Base-by-base conservation (phyloP, 2,888 invertebrate genomes). In the Allygus modestus region DNA sequence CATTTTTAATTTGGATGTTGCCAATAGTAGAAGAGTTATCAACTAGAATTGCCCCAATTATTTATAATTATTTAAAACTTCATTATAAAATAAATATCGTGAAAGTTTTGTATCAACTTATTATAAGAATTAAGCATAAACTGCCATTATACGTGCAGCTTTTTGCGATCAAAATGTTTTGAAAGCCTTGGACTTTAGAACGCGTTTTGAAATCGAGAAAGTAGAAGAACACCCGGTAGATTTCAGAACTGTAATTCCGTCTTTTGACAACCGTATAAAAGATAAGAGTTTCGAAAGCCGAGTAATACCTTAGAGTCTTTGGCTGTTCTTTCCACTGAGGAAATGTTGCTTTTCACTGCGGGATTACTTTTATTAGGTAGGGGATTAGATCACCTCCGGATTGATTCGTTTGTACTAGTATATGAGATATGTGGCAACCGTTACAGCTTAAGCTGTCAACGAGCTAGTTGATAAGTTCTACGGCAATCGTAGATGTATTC, bases 201-300 rank as follows among this genome's bases (percentile, higher is more conserved):
- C 20, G 54, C 20, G 65, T 28, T 28, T 65, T 31, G 28, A 65
- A 31, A 65, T 7, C 31, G 65, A 9, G 65, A 17, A 65, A 65
- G 65, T 65, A 20, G 28, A 31, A 31, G 65, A 4, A 28, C 0
- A 7, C 65, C 9, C 65, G 1, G 15, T 0, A 65, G 65, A 65
- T 65, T 65, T 65, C 28, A 65, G 28, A 65, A 65, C 28, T 65
- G 65, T 65, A 65, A 65, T 65, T 65, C 65, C 65, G 65, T 65
- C 65, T 65, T 65, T 65, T 65, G 65, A 65, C 65, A 65, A 65
- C 65, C 65, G 31, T 65, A 65, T 65, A 65, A 65, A 65, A 65
- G 65, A 17, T 12, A 65, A 65, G 65, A 65, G 65, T 65, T 65
- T 65, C 65, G 26, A 65, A 17, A 65, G 65, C 65, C 65, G 65